Base-by-base conservation (phyloP, 2,888 invertebrate genomes). In the Atherix ibis region DNA sequence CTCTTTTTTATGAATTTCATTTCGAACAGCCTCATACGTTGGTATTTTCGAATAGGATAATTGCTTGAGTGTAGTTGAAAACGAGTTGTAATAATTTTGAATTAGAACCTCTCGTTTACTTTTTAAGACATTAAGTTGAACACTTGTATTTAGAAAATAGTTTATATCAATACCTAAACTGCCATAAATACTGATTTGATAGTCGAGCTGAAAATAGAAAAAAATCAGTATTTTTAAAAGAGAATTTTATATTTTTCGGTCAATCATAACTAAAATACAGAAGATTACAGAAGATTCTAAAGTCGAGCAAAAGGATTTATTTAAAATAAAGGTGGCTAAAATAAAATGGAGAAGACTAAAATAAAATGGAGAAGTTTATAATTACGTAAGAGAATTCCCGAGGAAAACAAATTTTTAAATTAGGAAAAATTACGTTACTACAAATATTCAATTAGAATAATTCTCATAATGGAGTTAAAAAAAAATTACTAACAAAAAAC, bases 141-240 rank as follows among this genome's bases (percentile, higher is more conserved):
- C 28, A 13, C 46, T 46, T 2, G 42, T 45, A 10, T 42, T 38
- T 2, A 46, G 31, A 19, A 46, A 45, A 25, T 45, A 46, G 18
- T 45, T 42, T 0, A 46, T 19, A 27, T 46, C 46, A 16, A 43
- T 33, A 2, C 44, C 44, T 3, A 43, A 39, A 40, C 41, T 43
- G 29, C 56, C 55, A 27, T 49, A 57, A 45, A 54, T 56, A 32
- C 55, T 56, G 35, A 52, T 55, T 41, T 57, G 57, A 34, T 57
- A 57, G 41, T 57, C 57, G 28, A 57, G 48, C 57, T 56, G 17
- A 4, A 29, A 27, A 25, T 9, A 6, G 15, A 16, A 5, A 5
- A 17, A 18, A 18, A 31, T 5, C 8, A 17, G 6, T 18, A 31
- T n/a, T 5, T 17, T 31, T 17, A 15, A 14, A 14, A 8, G 6